Evolutionary conservation across 1,140 invertebrate genomes (phyloP), one percentile per base, ranked within the genome.

Genomic region (Caenorhabditis briggsae): DNA sequence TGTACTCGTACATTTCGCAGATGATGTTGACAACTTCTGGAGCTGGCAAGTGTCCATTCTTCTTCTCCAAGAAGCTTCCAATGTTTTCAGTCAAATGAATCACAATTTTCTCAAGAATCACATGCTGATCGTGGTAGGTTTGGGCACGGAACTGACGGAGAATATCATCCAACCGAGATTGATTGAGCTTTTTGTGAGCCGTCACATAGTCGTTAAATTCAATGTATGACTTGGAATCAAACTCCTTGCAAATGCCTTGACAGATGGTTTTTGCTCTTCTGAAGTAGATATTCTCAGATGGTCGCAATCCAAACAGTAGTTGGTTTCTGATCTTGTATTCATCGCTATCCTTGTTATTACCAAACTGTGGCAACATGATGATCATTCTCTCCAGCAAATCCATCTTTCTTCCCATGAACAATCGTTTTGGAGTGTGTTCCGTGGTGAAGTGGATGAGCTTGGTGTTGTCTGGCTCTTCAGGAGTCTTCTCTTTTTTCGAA

Each of bases 81-180:
- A 87, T 61, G 23, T 41, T 48, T 8, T 87, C 82, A 18, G 78
- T 58, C 20, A 53, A 87, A n/a, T 48, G 20, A 0, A 83, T 25
- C 0, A 48, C 43, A 41, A 83, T 43, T 11, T 61, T 41, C 48
- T 59, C 86, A 20, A 61, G 48, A 25, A 87, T 87, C 16, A 87
- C 12, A 11, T 64, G 41, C 78, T 87, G 86, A 50, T 87, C 86
- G 33, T 87, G 41, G 61, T 87, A 87, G 16, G 86, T 87, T 33
- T 87, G 86, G 3, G 48, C 58, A 23, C 86, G 86, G 25, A 83
- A 78, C n/a, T 50, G 46, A 0, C 70, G 43, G n/a, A 78, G 46
- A 7, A 78, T 5, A 8, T 78, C 70, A 12, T 78, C 70, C 2
- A 78, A 46, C 2, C 46, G 70, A 5, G 43, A 11, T 23, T 78